These are phyloP conservation scores for Drosophila willistoni DNA, from an alignment of 1,140 invertebrate species.

Conservation along the genomic window DNA sequence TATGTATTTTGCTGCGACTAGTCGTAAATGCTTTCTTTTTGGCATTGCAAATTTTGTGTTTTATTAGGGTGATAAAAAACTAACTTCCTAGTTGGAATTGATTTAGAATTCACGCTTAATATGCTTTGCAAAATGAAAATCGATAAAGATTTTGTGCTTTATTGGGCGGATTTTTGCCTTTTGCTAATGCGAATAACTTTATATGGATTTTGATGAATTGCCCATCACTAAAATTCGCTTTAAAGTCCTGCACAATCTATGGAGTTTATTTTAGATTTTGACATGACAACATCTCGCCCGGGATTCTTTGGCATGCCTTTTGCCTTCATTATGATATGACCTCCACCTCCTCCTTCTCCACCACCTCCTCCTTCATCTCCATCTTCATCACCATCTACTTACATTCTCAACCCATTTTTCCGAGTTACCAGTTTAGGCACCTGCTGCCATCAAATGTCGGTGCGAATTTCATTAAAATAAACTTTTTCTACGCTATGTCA, in stretches of 20 bases:
- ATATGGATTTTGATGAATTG: not conserved
- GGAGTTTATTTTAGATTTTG: not conserved
- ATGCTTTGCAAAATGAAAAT: too few relatives aligned
- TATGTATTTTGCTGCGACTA: too few relatives aligned
- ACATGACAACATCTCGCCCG: not conserved
- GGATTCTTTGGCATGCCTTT: not conserved
- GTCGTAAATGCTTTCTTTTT: too few relatives aligned
- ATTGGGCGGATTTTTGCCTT: too few relatives aligned
- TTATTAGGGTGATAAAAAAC: too few relatives aligned
- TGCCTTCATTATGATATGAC: constrained; percentile 3
- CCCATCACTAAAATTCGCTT: not conserved
- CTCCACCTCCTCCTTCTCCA: not conserved
- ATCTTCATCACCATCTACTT: not conserved
- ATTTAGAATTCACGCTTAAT: too few relatives aligned
- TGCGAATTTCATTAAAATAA: constrained; percentile 81
- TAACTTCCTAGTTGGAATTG: too few relatives aligned
- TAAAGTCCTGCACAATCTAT: not conserved
- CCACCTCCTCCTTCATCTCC: not conserved
- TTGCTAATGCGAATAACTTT: too few relatives aligned
- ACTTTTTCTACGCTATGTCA: constrained; percentile 68
- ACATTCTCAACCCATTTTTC: not conserved
- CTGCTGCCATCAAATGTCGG: constrained; percentile 70
- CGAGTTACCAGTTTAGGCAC: not conserved
- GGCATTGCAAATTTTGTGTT: too few relatives aligned
- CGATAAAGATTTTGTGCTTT: too few relatives aligned